Base-by-base conservation (phyloP, 2,113 vertebrate species). In the Rhea pennata region DNA sequence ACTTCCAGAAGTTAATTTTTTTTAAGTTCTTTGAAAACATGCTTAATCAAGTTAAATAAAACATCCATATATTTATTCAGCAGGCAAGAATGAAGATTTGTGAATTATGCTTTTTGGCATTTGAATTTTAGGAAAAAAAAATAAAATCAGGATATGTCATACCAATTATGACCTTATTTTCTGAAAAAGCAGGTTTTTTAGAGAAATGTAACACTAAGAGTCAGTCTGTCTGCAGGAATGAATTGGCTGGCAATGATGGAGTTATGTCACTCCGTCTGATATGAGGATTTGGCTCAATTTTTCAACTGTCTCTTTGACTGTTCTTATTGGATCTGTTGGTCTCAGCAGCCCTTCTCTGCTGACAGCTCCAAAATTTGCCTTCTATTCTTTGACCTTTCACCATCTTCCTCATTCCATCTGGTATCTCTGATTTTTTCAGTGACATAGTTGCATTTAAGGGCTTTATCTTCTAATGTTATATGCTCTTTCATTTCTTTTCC, bases 1-100 rank as follows among this genome's bases (percentile, higher is more conserved):
- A 93, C 70, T 96, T 96, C 69, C 40, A 92, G 42, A 31, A 95
- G 70, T 76, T 93, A 58, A 40, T 77, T 67, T 88, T 86, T 84
- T 77, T 44, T 19, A 61, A 54, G 26, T 40, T 79, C 5, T 61
- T 92, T 73, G 66, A 79, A 88, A 95, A 81, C 36, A 93, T 42
- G 20, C 23, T 76, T 84, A 83, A 61, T 72, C 23, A 73, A 94
- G 48, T 71, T 78, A 93, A 95, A 67, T 69, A 93, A 90, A 95
- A 69, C 21, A 65, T 26, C 21, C 62, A 74, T 53, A 76, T 79
- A 85, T 84, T 83, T 79, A 59, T 82, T 87, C 81, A 75, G 22
- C 27, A 87, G 33, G 11, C 26, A 89, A 67, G 67, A 86, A 48
- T 24, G 12, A 83, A 26, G 16, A 78, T 64, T 79, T 72, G 9